These are phyloP conservation scores for Macrotis lagotis DNA, from an alignment of 2,113 vertebrate species.

Conservation along the genomic window DNA sequence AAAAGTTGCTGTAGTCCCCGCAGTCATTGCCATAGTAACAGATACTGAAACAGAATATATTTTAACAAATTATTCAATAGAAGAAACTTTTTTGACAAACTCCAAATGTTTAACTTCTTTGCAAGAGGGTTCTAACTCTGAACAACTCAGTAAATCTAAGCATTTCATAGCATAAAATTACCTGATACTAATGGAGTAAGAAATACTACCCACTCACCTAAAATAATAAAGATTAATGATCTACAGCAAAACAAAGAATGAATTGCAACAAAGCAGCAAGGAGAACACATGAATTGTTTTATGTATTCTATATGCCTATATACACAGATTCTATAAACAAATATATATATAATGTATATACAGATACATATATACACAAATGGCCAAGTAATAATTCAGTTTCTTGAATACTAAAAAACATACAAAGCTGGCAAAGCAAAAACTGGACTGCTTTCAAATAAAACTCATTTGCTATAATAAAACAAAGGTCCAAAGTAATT, in stretches of 20 bases:
- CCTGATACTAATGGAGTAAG: conserved; percentile 11
- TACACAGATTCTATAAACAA: too few relatives aligned
- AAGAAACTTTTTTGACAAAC: conserved; percentile 41
- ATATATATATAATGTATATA: too few relatives aligned
- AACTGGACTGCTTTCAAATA: not conserved
- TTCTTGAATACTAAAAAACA: not conserved
- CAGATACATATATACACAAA: too few relatives aligned
- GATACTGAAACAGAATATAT: conserved; percentile 79
- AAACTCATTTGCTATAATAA: not conserved
- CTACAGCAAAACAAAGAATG: conserved; percentile 61
- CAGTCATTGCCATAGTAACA: conserved; percentile 96
- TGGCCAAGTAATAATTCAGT: not conserved
- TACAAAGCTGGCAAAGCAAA: not conserved
- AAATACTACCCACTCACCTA: conserved; percentile 2
- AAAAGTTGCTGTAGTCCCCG: conserved; percentile 91
- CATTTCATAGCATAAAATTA: conserved; percentile 52
- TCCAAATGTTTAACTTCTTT: not conserved
- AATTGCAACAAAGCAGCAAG: conserved; percentile 48
- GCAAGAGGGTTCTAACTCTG: conserved; percentile 30
- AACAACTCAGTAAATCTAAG: not conserved
- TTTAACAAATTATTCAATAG: conserved; percentile 68
- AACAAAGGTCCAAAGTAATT: not conserved
- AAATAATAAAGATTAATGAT: conserved; percentile 34
- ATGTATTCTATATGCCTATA: not conserved
- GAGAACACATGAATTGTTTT: not conserved